These are phyloP conservation scores for Daphoenositta chrysoptera DNA, from an alignment of 2,113 vertebrate species.

Conservation along the genomic window DNA sequence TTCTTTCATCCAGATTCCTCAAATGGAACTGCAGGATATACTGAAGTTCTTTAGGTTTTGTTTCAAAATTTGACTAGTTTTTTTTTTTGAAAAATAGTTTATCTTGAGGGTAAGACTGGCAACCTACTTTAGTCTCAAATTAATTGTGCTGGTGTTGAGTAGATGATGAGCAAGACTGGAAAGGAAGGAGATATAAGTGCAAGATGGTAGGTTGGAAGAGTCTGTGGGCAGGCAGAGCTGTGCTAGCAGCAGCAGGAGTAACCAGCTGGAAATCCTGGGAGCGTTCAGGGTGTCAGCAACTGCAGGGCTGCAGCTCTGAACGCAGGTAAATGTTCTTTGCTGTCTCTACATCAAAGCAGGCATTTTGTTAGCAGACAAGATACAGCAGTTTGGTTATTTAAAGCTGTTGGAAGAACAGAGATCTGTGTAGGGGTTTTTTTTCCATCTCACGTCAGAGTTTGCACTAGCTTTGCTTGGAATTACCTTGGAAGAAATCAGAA, in stretches of 20 bases:
- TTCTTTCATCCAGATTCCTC: neutral
- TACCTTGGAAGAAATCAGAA: neutral
- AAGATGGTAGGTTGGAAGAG: neutral
- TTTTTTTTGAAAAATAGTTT: neutral
- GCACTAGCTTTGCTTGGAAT: neutral
- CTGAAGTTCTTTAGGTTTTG: neutral
- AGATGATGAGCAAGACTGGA: neutral
- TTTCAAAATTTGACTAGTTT: neutral
- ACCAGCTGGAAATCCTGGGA: neutral
- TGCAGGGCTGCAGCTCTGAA: neutral
- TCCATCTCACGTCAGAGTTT: neutral
- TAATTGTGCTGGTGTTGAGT: neutral
- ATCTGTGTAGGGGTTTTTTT: neutral
- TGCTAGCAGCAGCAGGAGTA: neutral
- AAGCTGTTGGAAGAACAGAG: neutral
- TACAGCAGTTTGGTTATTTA: neutral
- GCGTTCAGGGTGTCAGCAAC: neutral
- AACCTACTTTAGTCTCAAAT: neutral
- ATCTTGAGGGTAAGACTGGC: neutral
- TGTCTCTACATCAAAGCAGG: neutral
- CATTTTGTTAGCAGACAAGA: neutral
- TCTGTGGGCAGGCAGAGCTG: neutral
- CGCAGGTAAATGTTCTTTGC: neutral
- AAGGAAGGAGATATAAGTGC: neutral
- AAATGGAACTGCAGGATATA: neutral